A percentile compares a stretch with the other conserved stretches of the same genome.
phyloP scores from a whole-genome alignment of 2,797 vertebrate genomes.

The Schizopygopsis malacanthus region DNA sequence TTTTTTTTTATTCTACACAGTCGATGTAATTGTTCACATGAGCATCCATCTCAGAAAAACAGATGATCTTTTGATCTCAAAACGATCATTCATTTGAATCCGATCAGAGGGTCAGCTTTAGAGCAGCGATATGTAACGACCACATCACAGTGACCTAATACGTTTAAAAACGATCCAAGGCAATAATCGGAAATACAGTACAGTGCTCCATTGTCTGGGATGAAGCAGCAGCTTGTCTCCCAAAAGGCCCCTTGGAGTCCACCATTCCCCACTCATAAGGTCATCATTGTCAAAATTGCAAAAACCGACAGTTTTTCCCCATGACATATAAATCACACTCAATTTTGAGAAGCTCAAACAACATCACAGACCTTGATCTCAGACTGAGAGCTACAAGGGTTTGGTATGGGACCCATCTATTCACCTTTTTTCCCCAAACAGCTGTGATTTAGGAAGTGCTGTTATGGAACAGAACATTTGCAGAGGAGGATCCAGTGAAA shows the following conservation, averaged over 20 bases:
- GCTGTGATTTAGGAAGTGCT: conserved; percentile 55
- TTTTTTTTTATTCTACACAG: conserved; percentile 13
- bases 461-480: conserved; percentile 29
- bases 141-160: conserved; percentile 52
- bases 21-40: neutral
- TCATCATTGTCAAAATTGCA: conserved; percentile 70
- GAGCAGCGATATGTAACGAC: conserved; percentile 38
- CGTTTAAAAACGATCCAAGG: conserved; percentile 58
- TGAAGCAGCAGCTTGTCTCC: conserved; percentile 70
- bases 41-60: conserved; percentile 27
- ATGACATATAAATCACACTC: conserved; percentile 66
- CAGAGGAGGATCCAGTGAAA: conserved; percentile 6
- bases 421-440: conserved; percentile 23
- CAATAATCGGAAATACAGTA: conserved; percentile 53
- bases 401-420: conserved; percentile 7
- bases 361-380: conserved; percentile 63
- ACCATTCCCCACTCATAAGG: conserved; percentile 73
- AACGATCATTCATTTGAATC: conserved; percentile 32
- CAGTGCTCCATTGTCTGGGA: conserved; percentile 67
- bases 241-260: conserved; percentile 68
- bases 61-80: conserved; percentile 46
- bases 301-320: conserved; percentile 69
- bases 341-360: conserved; percentile 62
- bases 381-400: conserved; percentile 8
- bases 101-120: conserved; percentile 40